Evolutionary conservation across 1,140 invertebrate genomes (phyloP).

Genomic region (Papilio xuthus): DNA sequence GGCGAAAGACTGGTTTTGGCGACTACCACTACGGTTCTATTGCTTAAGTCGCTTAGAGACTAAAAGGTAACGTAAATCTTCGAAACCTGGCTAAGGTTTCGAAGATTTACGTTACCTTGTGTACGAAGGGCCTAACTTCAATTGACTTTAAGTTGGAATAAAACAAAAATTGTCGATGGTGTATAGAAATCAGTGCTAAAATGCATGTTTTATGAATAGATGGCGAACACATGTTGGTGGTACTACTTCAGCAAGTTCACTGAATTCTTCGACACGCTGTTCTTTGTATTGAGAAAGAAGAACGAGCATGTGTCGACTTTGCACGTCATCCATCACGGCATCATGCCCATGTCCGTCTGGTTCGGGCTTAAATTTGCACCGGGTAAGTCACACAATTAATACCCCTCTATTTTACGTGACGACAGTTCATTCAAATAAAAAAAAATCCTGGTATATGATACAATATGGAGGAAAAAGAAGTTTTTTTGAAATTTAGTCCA

Average conservation of each 20-base stretch:
- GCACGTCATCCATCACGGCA: slow-evolving; percentile 97
- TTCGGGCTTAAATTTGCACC: slow-evolving; percentile 98
- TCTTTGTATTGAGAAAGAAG: slow-evolving; percentile 96
- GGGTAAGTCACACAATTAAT: slow-evolving; percentile 78
- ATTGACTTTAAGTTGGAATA: too few relatives aligned
- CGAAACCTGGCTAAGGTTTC: too few relatives aligned
- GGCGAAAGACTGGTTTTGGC: too few relatives aligned
- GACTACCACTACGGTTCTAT: too few relatives aligned
- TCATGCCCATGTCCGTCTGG: slow-evolving; percentile 98
- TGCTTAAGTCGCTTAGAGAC: too few relatives aligned
- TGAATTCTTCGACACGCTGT: slow-evolving; percentile 97
- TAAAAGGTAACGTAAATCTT: too few relatives aligned
- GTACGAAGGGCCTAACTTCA: too few relatives aligned
- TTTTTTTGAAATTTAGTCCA: too few relatives aligned
- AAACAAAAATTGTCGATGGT: neutral
- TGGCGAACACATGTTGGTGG: slow-evolving; percentile 97
- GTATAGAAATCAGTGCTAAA: neutral
- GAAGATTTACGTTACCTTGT: too few relatives aligned
- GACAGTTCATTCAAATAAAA: too few relatives aligned
- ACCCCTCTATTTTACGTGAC: neutral
- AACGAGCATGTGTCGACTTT: slow-evolving; percentile 95
- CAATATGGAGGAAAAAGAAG: too few relatives aligned
- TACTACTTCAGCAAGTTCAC: slow-evolving; percentile 99
- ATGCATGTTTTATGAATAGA: slow-evolving; percentile 81
- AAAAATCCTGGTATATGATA: too few relatives aligned